Conservation (phyloP, 1,140 invertebrate species). For the Ostrea edulis region DNA sequence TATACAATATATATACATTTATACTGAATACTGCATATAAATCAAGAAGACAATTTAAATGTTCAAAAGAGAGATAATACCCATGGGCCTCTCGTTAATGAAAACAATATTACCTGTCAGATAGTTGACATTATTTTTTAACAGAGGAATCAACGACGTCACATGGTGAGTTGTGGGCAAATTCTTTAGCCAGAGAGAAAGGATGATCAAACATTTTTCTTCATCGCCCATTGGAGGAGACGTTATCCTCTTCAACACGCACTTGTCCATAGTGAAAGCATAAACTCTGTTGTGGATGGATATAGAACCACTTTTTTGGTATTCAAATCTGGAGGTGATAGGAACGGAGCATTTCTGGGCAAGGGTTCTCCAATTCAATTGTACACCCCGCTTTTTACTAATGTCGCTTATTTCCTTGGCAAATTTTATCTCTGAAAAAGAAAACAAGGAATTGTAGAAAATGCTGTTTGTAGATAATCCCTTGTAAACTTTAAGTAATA, state of each 20-base stretch:
- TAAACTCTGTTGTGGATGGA: not conserved
- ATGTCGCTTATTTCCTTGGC: not conserved
- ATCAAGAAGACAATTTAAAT: too few relatives aligned
- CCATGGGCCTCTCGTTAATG: not conserved
- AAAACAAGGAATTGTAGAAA: not conserved
- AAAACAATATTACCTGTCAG: not conserved
- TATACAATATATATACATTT: too few relatives aligned
- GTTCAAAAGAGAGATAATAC: too few relatives aligned
- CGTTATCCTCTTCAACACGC: not conserved
- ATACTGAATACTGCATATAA: too few relatives aligned
- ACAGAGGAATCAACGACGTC: not conserved
- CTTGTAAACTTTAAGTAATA: too few relatives aligned
- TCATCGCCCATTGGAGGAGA: not conserved
- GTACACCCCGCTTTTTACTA: not conserved
- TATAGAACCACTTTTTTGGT: not conserved
- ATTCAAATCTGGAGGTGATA: not conserved
- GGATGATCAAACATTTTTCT: not conserved
- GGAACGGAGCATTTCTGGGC: not conserved
- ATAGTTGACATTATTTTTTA: not conserved
- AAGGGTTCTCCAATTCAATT: not conserved
- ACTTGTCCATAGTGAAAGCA: not conserved
- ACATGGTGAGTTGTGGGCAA: not conserved
- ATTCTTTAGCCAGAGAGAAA: not conserved
- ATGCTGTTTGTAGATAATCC: too few relatives aligned
- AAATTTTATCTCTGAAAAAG: not conserved